Conservation (phyloP, 2,797 vertebrate species). For the Hippoglossus hippoglossus region DNA sequence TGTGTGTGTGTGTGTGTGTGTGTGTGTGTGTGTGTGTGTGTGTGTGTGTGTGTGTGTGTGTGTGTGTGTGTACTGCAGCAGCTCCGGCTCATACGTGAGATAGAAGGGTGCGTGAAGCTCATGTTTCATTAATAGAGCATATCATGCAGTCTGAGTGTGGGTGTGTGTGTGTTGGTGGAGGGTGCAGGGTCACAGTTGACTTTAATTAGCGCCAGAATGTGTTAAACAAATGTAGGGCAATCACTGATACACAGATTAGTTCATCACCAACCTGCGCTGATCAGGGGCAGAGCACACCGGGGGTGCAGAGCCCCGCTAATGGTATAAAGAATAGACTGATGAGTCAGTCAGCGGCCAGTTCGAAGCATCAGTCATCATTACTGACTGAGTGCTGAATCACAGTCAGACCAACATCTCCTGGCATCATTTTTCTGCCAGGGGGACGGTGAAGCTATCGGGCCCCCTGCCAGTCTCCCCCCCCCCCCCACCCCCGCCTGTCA, state of each 20-base stretch:
- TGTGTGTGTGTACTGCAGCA: slow-evolving; percentile 26
- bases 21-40: slow-evolving; percentile 14
- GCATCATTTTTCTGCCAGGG: slow-evolving; percentile 25
- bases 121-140: slow-evolving; percentile 69
- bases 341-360: slow-evolving; percentile 57
- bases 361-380: slow-evolving; percentile 48
- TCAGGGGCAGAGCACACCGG: slow-evolving; percentile 32
- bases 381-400: slow-evolving; percentile 45
- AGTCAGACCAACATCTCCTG: slow-evolving; percentile 20
- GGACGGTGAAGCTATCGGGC: background rate
- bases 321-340: slow-evolving; percentile 41
- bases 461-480: background rate
- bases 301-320: slow-evolving; percentile 5
- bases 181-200: slow-evolving; percentile 44
- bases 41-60: slow-evolving; percentile 10
- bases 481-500: slow-evolving; percentile 14
- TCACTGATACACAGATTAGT: slow-evolving; percentile 51
- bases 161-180: background rate
- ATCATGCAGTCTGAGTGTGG: slow-evolving; percentile 15
- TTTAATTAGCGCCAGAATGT: slow-evolving; percentile 63
- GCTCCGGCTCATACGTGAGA: slow-evolving; percentile 31
- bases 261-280: slow-evolving; percentile 53
- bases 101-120: slow-evolving; percentile 19
- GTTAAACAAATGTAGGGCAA: slow-evolving; percentile 68
- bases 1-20: slow-evolving; percentile 12